These are phyloP conservation scores for Eurystomus glaucurus DNA, from an alignment of 2,797 vertebrate species.

Conservation along the genomic window DNA sequence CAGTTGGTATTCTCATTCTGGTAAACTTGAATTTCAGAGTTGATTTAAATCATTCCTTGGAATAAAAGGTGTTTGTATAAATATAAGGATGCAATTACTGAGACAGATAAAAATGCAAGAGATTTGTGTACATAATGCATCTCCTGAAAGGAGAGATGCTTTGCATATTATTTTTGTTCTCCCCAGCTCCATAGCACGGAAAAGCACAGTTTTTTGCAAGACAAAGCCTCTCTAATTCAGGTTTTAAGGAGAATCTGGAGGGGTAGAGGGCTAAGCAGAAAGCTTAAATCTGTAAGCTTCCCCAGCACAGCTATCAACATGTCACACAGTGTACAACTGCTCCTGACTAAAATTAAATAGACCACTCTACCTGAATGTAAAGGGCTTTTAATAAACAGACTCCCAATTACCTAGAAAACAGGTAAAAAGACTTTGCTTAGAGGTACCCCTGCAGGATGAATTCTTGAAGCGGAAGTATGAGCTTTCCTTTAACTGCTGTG, in stretches of 20 bases:
- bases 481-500: not conserved
- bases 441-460: not conserved
- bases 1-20: not conserved
- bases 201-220: not conserved
- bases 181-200: not conserved
- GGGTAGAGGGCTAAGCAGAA: not conserved
- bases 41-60: not conserved
- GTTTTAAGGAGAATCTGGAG: not conserved
- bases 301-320: not conserved
- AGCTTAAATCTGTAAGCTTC: not conserved
- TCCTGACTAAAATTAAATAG: not conserved
- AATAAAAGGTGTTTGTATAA: not conserved
- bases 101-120: not conserved
- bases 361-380: not conserved
- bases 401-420: not conserved
- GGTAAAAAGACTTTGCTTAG: not conserved
- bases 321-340: not conserved
- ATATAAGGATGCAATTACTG: not conserved
- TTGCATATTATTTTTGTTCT: not conserved
- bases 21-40: not conserved
- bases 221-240: not conserved
- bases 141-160: not conserved
- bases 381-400: not conserved
- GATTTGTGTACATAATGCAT: not conserved
- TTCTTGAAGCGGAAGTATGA: not conserved